Base-by-base conservation (phyloP, 2,888 invertebrate genomes). In the Atrina japonica region DNA sequence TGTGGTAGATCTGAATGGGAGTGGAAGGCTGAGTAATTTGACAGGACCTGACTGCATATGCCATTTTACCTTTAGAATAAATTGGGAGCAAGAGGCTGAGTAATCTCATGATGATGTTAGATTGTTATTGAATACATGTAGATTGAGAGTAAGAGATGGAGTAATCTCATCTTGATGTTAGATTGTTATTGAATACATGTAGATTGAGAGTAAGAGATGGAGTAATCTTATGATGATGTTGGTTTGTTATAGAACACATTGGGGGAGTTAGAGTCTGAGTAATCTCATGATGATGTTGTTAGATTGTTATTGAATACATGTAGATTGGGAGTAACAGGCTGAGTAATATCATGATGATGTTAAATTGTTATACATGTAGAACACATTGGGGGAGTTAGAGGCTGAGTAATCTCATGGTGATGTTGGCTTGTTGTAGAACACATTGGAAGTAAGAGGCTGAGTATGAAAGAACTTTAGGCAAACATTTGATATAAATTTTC, bases 11-110 rank as follows among this genome's bases (percentile, higher is more conserved):
- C n/a, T n/a, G n/a, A n/a, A 86, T 83, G n/a, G n/a, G 83, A 86
- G 53, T 83, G 70, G 77, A 83, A 84, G 82, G 82, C 78, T 84
- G 77, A 58, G 0, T n/a, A 5, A n/a, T n/a, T 23, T n/a, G n/a
- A n/a, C n/a, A 35, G 25, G 59, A 59, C 9, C 27, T 29, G 11
- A 7, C 14, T 11, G 45, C 59, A n/a, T 43, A 18, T 59, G 59
- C 43, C 29, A 43, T 45, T 18, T 43, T 25, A 25, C 45, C 30
- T 40, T 43, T 59, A 59, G n/a, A n/a, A n/a, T n/a, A n/a, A n/a
- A n/a, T n/a, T n/a, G n/a, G n/a, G n/a, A n/a, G n/a, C n/a, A n/a
- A n/a, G n/a, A n/a, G n/a, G n/a, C n/a, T n/a, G n/a, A n/a, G n/a
- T n/a, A n/a, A n/a, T n/a, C n/a, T n/a, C n/a, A n/a, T n/a, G n/a